Base-by-base conservation (phyloP, 2,888 invertebrate species). In the Protonemura montana region DNA sequence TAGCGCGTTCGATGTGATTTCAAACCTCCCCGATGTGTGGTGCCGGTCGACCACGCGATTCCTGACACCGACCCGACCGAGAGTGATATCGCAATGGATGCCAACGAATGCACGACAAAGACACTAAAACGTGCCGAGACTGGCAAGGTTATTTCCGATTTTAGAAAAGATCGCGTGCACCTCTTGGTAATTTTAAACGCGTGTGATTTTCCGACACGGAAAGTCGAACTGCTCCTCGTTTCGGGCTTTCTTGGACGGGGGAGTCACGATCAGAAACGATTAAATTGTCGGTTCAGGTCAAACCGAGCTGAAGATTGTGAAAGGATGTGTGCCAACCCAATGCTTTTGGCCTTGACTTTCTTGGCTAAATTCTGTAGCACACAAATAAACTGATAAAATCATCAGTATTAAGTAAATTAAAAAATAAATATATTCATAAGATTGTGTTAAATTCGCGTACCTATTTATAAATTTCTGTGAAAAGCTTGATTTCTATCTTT, bases 31-130 rank as follows among this genome's bases (percentile, higher is more conserved):
- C 41, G 80, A 76, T 86, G 85, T 87, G 85, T 80, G 86, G 86
- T 86, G 85, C 87, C 86, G 85, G 86, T 86, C 88, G 86, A 87
- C 87, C 83, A 85, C 77, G 87, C 89, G 89, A 87, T 86, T 81
- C 76, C 81, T 25, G 77, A n/a, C 10, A 35, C 16, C 35, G 21
- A 28, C 26, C 16, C 35, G 21, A 28, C 26, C 59, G 29, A 59
- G 76, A n/a, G 27, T 77, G 83, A 16, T 81, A 27, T 27, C 27
- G 86, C 29, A 29, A 26, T 26, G 83, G 76, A 83, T 13, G 27
- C 42, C 81, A n/a, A 27, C 27, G 26, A 27, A 77, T 29, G 83
- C 27, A 7, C 35, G 82, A 77, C n/a, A n/a, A 81, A 85, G 78
- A 29, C 59, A 26, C 80, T 77, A 5, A 5, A 26, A 6, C 26